phyloP scores from a whole-genome alignment of 2,888 invertebrate species.

The Nycteola revayana region DNA sequence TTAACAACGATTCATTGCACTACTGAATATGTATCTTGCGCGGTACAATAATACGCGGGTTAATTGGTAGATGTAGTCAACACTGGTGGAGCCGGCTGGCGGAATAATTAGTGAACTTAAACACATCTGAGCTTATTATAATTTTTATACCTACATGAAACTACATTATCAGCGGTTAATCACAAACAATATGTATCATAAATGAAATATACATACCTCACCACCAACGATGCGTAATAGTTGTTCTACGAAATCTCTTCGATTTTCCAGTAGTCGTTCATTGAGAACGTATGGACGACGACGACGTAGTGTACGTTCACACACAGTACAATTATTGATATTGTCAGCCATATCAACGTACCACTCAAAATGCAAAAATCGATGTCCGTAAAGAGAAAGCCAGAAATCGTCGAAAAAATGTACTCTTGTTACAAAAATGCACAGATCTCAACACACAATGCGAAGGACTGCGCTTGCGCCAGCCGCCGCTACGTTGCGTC shows the following conservation, averaged over 20 bases:
- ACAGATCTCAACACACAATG: slow-evolving; percentile 6
- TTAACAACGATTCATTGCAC: slow-evolving; percentile 1
- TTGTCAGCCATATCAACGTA: slow-evolving; percentile 7
- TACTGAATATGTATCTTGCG: slow-evolving; percentile 1
- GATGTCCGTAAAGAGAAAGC: slow-evolving; percentile 6
- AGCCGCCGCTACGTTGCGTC: background rate
- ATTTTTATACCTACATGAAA: slow-evolving; percentile 4
- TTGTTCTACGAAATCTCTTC: slow-evolving; percentile 6
- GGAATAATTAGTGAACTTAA: slow-evolving; percentile 1
- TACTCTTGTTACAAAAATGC: slow-evolving; percentile 4
- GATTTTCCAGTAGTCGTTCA: slow-evolving; percentile 6
- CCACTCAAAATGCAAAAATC: slow-evolving; percentile 8
- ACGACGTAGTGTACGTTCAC: slow-evolving; percentile 7
- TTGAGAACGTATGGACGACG: slow-evolving; percentile 7
- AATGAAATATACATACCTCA: background rate
- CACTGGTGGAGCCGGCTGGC: slow-evolving; percentile 2
- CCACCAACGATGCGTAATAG: background rate
- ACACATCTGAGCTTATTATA: slow-evolving; percentile 2
- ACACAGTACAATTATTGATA: slow-evolving; percentile 8
- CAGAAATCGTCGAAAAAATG: slow-evolving; percentile 4
- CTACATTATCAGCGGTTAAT: slow-evolving; percentile 3
- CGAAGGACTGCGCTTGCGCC: slow-evolving; percentile 3
- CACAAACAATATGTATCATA: background rate
- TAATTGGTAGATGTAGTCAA: slow-evolving; percentile 1
- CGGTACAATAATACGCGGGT: slow-evolving; percentile 3